phyloP scores from a whole-genome alignment of 1,140 invertebrate species.

The Diorhabda sublineata region DNA sequence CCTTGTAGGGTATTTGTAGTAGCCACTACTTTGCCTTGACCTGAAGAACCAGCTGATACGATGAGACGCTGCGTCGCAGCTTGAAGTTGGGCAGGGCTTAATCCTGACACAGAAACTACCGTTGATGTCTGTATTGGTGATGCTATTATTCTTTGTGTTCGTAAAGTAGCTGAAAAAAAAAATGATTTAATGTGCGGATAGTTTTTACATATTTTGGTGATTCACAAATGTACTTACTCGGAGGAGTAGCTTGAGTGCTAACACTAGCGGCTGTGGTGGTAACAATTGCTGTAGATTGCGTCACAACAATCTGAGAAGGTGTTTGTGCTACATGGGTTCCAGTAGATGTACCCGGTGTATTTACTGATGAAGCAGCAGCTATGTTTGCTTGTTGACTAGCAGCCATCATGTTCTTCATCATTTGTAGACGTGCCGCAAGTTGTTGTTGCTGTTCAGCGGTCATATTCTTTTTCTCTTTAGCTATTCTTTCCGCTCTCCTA shows the following conservation, averaged over 20 bases:
- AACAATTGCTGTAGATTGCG: slow-evolving; percentile 38
- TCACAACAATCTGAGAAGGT: slow-evolving; percentile 20
- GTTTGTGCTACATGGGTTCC: slow-evolving; percentile 12
- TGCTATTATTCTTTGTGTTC: slow-evolving; percentile 50
- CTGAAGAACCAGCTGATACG: slow-evolving; percentile 42
- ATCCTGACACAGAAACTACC: slow-evolving; percentile 48
- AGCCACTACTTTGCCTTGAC: slow-evolving; percentile 46
- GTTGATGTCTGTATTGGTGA: slow-evolving; percentile 48
- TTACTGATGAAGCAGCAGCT: slow-evolving; percentile 16
- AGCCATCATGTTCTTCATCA: slow-evolving; percentile 41
- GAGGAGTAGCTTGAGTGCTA: slow-evolving; percentile 39
- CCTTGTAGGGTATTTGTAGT: slow-evolving; percentile 47
- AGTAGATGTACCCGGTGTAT: slow-evolving; percentile 5
- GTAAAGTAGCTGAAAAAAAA: slow-evolving; percentile 42
- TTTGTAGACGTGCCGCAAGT: slow-evolving; percentile 31
- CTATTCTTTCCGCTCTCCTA: slow-evolving; percentile 76
- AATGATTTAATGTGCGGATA: background rate
- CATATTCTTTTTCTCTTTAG: slow-evolving; percentile 64
- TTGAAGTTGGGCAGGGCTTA: slow-evolving; percentile 49
- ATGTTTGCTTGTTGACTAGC: slow-evolving; percentile 32
- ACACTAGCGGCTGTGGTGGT: slow-evolving; percentile 42
- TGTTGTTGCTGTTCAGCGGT: slow-evolving; percentile 45
- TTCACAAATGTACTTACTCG: slow-evolving; percentile 35
- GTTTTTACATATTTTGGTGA: background rate
- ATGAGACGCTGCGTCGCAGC: slow-evolving; percentile 50